Evolutionary conservation across 2,888 invertebrate species (phyloP).

Genomic region (Microctonus hyperodae): DNA sequence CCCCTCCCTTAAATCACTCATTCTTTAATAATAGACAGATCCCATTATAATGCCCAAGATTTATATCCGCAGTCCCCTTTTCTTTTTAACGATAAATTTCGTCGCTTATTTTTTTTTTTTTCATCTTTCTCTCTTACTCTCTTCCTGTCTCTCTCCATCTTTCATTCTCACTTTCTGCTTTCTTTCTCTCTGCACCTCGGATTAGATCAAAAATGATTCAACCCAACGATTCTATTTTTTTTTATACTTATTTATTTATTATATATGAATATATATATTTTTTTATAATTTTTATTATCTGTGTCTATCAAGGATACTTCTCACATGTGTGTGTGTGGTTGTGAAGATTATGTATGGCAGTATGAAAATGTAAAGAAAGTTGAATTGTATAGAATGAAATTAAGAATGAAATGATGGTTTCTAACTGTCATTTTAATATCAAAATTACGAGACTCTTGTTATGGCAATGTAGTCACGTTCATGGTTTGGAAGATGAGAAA

Average conservation of each 20-base stretch:
- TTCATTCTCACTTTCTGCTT: constrained; percentile 12
- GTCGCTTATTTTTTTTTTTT: constrained; percentile 43
- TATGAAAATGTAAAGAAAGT: background rate
- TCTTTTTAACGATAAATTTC: constrained; percentile 63
- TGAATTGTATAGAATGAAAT: background rate
- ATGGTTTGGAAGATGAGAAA: constrained; percentile 25
- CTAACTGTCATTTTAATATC: constrained; percentile 17
- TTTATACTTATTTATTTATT: constrained; percentile 8
- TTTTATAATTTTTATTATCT: background rate
- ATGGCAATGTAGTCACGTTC: background rate
- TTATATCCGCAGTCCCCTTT: constrained; percentile 62
- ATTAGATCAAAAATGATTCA: constrained; percentile 36
- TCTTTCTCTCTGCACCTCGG: constrained; percentile 17
- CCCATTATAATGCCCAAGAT: constrained; percentile 64
- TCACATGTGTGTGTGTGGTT: background rate
- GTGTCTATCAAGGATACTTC: background rate
- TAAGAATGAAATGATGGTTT: background rate
- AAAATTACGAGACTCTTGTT: constrained; percentile 8
- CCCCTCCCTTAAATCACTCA: constrained; percentile 63
- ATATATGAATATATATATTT: background rate
- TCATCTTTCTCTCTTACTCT: constrained; percentile 1
- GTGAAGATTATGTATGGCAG: too few relatives aligned
- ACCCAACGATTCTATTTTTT: constrained; percentile 45
- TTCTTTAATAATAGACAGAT: constrained; percentile 64
- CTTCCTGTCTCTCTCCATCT: constrained; percentile 10